Base-by-base conservation (phyloP, 2,797 vertebrate species). In the Mus spretus region DNA sequence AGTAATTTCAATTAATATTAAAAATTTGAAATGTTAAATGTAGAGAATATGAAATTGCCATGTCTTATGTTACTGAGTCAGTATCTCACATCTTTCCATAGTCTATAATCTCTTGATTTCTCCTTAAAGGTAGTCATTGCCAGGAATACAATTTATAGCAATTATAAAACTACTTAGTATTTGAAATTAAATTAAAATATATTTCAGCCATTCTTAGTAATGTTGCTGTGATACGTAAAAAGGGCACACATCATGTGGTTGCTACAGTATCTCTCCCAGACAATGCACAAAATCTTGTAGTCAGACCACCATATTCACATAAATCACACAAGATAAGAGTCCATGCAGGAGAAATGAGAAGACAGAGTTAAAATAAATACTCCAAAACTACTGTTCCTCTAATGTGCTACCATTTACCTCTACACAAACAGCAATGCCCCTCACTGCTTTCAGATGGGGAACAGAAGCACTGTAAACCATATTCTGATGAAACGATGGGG, bases 401-500 rank as follows among this genome's bases (percentile, higher is more conserved):
- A 90, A 19, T 82, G 0, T 3, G 15, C 34, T 87, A 94, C 75
- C n/a, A 5, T 96, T 85, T 95, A 94, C 92, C 96, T 91, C 5
- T 28, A 6, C 0, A 37, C 2, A 93, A 8, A 47, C 74, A 95
- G 90, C 95, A 50, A 95, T 26, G 85, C 7, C n/a, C 78, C 57
- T 95, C 97, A 90, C 65, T 75, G 96, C 89, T 97, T 98, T 97
- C 81, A 96, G 95, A 96, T 83, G n/a, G 93, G 88, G 96, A 94
- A 88, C 93, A 63, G 95, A 96, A 95, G 88, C 78, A 91, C 70
- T 97, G 91, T 88, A 98, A 93, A 22, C 75, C 72, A 91, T 75
- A 92, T 94, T 75, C 89, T 86, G 65, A 44, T 80, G 34, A 79
- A 75, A 97, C 97, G 90, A 95, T 4, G 61, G 55, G 75, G 24